Conservation (phyloP, 2,888 invertebrate species). For the Sphaerophoria taeniata region DNA sequence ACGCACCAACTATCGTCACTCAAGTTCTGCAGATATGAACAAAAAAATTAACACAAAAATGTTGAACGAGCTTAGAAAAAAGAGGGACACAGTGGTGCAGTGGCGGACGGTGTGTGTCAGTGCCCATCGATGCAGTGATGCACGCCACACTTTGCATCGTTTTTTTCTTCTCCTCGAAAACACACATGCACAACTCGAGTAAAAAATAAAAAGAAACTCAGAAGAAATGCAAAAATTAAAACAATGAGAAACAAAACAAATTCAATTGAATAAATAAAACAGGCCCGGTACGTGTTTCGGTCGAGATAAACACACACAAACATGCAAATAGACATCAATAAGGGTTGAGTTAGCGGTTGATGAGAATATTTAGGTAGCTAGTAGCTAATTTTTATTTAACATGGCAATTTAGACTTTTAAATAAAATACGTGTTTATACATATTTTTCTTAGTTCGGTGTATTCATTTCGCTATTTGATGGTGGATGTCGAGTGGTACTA, state of each 20-base stretch:
- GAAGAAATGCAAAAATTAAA: slow-evolving; percentile 54
- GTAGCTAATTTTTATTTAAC: slow-evolving; percentile 69
- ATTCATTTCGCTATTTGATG: too few relatives aligned
- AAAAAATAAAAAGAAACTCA: slow-evolving; percentile 47
- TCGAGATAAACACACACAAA: slow-evolving; percentile 6
- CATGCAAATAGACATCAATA: not conserved
- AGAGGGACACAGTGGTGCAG: not conserved
- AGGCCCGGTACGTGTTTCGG: slow-evolving; percentile 5
- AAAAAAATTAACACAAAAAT: too few relatives aligned
- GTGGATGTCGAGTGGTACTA: too few relatives aligned
- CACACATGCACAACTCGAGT: not conserved
- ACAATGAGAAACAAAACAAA: slow-evolving; percentile 8
- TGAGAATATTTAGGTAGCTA: slow-evolving; percentile 60
- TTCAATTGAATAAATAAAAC: slow-evolving; percentile 35
- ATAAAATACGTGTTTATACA: slow-evolving; percentile 65
- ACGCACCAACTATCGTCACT: slow-evolving; percentile 40
- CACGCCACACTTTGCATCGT: slow-evolving; percentile 68
- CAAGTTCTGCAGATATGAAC: slow-evolving; percentile 24
- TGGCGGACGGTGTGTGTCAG: slow-evolving; percentile 14
- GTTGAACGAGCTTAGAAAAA: too few relatives aligned
- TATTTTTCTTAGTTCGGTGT: too few relatives aligned
- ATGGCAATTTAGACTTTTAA: slow-evolving; percentile 68
- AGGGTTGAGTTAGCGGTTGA: slow-evolving; percentile 52
- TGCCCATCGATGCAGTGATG: slow-evolving; percentile 63
- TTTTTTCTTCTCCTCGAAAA: slow-evolving; percentile 8